Percentiles rank a stretch among this genome's conserved stretches.
Conservation (phyloP, 2,797 vertebrate species). For the Propithecus deckenii region DNA sequence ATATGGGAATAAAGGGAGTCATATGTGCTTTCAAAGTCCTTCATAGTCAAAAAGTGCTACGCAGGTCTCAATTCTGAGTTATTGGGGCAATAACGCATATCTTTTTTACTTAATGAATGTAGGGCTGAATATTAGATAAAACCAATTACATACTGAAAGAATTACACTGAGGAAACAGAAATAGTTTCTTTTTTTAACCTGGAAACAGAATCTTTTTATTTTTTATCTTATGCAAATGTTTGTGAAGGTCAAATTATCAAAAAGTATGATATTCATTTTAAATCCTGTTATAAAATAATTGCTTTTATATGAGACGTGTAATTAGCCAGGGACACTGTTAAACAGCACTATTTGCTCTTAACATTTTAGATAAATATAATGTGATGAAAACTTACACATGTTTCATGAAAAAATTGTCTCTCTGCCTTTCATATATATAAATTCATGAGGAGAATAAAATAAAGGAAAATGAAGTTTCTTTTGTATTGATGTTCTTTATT, state of each 20-base stretch:
- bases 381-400: not conserved
- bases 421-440: not conserved
- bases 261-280: not conserved
- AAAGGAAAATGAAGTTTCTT: not conserved
- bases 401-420: not conserved
- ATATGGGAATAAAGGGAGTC: not conserved
- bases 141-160: not conserved
- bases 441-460: not conserved
- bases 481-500: not conserved
- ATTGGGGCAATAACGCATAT: not conserved
- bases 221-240: constrained; percentile 16
- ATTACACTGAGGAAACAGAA: not conserved
- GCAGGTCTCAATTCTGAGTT: not conserved
- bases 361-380: not conserved
- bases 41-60: not conserved
- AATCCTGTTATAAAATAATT: not conserved
- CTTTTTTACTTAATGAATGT: not conserved
- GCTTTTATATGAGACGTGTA: not conserved
- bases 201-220: not conserved
- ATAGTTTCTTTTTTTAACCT: not conserved
- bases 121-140: not conserved
- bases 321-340: not conserved
- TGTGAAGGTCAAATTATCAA: constrained; percentile 39
- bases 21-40: constrained; percentile 34
- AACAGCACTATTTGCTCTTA: not conserved